These are phyloP conservation scores for Cenopis cana DNA, from an alignment of 2,888 invertebrate genomes.

Conservation along the genomic window DNA sequence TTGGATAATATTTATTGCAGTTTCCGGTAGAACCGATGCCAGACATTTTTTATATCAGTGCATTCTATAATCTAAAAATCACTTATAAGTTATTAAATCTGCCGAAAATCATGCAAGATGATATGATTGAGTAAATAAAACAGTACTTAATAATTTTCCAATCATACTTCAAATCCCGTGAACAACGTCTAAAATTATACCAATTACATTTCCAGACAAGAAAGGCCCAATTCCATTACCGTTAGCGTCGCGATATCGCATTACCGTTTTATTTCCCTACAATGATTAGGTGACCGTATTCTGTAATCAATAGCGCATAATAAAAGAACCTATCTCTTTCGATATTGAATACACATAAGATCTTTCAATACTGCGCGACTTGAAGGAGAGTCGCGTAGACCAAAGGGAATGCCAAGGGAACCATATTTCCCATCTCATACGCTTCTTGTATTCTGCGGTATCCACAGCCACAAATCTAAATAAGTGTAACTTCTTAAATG, in stretches of 20 bases:
- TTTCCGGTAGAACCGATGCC: not conserved
- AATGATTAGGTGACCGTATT: constrained; percentile 12
- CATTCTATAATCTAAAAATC: too few species aligned
- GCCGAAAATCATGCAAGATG: too few species aligned
- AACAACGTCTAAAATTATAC: constrained; percentile 18
- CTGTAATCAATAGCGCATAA: not conserved
- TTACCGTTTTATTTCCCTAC: constrained; percentile 14
- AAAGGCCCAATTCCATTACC: constrained; percentile 26
- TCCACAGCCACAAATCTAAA: not conserved
- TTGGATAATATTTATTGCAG: not conserved
- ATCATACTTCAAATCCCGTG: not conserved
- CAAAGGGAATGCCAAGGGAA: not conserved
- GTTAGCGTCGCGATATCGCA: constrained; percentile 13
- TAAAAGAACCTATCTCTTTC: not conserved
- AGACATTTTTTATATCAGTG: too few species aligned
- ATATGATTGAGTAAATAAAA: too few species aligned
- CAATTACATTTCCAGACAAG: constrained; percentile 17
- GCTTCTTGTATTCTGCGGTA: not conserved
- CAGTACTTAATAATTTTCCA: not conserved
- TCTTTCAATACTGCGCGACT: not conserved
- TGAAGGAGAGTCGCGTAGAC: not conserved
- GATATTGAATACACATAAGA: not conserved
- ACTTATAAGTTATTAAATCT: too few species aligned
- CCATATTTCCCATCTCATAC: not conserved
- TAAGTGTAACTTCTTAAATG: not conserved